Percentiles rank a stretch among this genome's conserved stretches.
phyloP scores from a whole-genome alignment of 2,888 invertebrate genomes.

The Heliconius erato region DNA sequence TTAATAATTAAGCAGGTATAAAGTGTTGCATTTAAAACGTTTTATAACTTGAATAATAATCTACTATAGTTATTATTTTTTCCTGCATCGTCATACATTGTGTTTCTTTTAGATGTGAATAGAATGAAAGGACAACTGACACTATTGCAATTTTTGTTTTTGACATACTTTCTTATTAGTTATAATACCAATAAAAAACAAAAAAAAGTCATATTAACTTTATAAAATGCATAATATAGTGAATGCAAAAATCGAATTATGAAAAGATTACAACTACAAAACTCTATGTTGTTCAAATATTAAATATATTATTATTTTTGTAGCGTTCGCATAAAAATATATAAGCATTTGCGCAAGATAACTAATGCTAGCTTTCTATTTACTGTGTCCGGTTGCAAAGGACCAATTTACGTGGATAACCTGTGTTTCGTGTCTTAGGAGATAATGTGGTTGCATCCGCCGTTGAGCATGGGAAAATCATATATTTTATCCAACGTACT shows the following conservation, averaged over 20 bases:
- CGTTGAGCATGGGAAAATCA: slow-evolving; percentile 33
- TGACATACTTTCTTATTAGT: slow-evolving; percentile 26
- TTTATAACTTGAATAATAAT: slow-evolving; percentile 1
- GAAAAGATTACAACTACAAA: not conserved
- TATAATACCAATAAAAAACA: not conserved
- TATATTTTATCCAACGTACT: not conserved
- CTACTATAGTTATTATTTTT: not conserved
- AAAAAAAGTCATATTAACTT: not conserved
- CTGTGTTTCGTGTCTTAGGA: slow-evolving; percentile 34
- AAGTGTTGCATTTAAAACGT: not conserved
- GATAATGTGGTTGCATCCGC: slow-evolving; percentile 42
- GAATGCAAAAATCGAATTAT: not conserved
- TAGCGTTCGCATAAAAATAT: not conserved
- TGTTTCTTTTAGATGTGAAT: slow-evolving; percentile 21
- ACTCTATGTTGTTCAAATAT: not conserved
- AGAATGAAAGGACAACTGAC: slow-evolving; percentile 14
- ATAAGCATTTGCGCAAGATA: slow-evolving; percentile 43
- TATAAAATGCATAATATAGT: not conserved
- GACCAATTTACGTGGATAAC: slow-evolving; percentile 46
- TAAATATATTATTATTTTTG: not conserved
- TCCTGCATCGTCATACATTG: not conserved
- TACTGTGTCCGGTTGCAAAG: slow-evolving; percentile 47
- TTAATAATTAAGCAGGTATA: not conserved
- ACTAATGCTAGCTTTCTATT: slow-evolving; percentile 49
- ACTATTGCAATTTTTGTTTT: not conserved